Evolutionary conservation across 2,888 invertebrate species (phyloP).

Genomic region (Nomada goodeniana): DNA sequence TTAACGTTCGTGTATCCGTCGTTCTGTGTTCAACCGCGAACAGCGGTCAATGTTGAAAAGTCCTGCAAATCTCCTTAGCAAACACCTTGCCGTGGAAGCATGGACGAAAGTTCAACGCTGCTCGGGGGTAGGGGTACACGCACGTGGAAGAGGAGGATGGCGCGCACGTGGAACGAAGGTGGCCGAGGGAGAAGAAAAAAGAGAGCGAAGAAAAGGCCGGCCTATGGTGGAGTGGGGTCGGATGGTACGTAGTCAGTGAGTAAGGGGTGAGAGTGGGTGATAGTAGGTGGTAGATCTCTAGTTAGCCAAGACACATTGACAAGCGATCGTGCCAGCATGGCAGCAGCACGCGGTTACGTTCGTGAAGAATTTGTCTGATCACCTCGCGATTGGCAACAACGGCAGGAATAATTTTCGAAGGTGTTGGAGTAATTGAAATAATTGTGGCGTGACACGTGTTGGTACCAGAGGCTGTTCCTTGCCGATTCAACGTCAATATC

Average conservation of each 20-base stretch:
- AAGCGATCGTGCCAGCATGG: conserved; percentile 78
- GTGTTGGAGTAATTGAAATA: no score
- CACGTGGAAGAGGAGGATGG: conserved; percentile 57
- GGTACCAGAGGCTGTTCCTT: no score
- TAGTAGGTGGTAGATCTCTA: conserved; percentile 78
- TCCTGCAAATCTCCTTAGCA: conserved; percentile 8
- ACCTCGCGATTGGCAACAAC: neutral
- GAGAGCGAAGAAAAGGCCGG: conserved; percentile 64
- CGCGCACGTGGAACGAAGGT: conserved; percentile 63
- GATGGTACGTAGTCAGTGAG: conserved; percentile 73
- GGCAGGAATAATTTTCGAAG: neutral
- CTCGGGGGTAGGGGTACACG: conserved; percentile 46
- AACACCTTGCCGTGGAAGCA: conserved; percentile 30
- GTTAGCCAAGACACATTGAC: conserved; percentile 81
- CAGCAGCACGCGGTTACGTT: conserved; percentile 61
- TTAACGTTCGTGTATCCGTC: neutral
- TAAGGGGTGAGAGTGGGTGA: conserved; percentile 78
- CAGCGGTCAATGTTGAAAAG: conserved; percentile 3
- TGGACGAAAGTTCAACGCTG: conserved; percentile 36
- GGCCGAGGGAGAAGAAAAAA: conserved; percentile 67
- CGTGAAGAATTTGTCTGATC: conserved; percentile 8
- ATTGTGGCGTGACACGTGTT: no score
- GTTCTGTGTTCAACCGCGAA: neutral
- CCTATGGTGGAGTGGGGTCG: conserved; percentile 72
- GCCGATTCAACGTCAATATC: no score